Conservation (phyloP, 2,888 invertebrate species). For the Altica lythri region DNA sequence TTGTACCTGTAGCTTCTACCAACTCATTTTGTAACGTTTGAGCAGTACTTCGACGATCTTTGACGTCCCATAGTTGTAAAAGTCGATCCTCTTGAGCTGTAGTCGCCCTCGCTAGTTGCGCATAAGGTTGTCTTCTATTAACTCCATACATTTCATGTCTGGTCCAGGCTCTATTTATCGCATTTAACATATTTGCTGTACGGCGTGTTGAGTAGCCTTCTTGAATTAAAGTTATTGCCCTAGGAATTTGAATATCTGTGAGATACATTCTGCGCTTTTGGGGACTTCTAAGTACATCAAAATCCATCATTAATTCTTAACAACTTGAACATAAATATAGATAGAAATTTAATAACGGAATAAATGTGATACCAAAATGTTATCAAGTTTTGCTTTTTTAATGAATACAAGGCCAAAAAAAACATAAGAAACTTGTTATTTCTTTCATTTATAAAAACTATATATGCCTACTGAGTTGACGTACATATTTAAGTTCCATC, state of each 20-base stretch:
- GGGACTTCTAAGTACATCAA: not conserved
- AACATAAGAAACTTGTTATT: no score
- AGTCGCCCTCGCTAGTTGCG: not conserved
- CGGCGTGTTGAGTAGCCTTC: not conserved
- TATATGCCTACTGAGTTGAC: no score
- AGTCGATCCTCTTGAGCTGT: not conserved
- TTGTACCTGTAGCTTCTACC: conserved; percentile 18
- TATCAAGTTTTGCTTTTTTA: no score
- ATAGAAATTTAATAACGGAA: no score
- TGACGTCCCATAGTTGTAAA: not conserved
- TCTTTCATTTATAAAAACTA: no score
- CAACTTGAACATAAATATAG: no score
- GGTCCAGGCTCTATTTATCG: not conserved
- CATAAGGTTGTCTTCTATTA: not conserved
- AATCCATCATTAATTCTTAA: no score
- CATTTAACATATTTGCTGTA: not conserved
- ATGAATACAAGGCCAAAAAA: no score
- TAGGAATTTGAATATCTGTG: not conserved
- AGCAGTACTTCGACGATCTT: not conserved
- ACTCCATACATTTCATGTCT: not conserved
- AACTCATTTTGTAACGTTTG: conserved; percentile 15
- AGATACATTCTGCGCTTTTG: not conserved
- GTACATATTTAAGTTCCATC: no score
- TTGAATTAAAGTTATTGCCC: not conserved
- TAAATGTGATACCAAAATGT: no score